These are phyloP conservation scores for Xanthorhoe spadicearia DNA, from an alignment of 2,888 invertebrate species.

Conservation along the genomic window DNA sequence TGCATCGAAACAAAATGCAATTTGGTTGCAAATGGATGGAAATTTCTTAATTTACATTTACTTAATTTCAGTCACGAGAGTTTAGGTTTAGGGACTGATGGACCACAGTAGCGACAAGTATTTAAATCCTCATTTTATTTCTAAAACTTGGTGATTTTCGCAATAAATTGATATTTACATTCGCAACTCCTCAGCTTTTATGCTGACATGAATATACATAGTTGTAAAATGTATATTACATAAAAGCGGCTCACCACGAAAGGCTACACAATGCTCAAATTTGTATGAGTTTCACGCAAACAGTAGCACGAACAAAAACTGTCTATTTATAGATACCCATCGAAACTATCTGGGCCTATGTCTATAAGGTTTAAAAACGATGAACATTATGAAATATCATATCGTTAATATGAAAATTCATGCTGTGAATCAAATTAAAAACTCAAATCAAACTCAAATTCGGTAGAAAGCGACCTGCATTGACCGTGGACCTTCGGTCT, in stretches of 20 bases:
- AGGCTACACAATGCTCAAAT: neutral
- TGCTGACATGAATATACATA: neutral
- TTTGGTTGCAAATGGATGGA: conserved; percentile 71
- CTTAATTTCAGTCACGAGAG: conserved; percentile 29
- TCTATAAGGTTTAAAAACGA: neutral
- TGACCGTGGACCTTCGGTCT: too few relatives aligned
- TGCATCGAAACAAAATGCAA: conserved; percentile 73
- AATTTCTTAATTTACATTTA: conserved; percentile 63
- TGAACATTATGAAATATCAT: too few relatives aligned
- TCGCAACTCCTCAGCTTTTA: neutral
- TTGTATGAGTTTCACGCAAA: neutral
- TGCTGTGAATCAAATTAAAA: too few relatives aligned
- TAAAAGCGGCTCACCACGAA: neutral
- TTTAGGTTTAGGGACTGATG: conserved; percentile 1
- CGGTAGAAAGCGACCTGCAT: too few relatives aligned
- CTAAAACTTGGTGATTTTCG: neutral
- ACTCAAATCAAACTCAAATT: too few relatives aligned
- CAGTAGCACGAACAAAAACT: neutral
- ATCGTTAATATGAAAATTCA: too few relatives aligned
- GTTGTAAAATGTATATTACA: neutral
- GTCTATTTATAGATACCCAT: neutral
- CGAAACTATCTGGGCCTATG: neutral
- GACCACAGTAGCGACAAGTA: neutral
- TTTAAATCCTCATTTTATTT: neutral
- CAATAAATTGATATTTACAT: neutral